Percentiles rank a stretch among this genome's conserved stretches.
phyloP scores from a whole-genome alignment of 2,888 invertebrate species.

The Pseudococcus jackbeardsleyi region DNA sequence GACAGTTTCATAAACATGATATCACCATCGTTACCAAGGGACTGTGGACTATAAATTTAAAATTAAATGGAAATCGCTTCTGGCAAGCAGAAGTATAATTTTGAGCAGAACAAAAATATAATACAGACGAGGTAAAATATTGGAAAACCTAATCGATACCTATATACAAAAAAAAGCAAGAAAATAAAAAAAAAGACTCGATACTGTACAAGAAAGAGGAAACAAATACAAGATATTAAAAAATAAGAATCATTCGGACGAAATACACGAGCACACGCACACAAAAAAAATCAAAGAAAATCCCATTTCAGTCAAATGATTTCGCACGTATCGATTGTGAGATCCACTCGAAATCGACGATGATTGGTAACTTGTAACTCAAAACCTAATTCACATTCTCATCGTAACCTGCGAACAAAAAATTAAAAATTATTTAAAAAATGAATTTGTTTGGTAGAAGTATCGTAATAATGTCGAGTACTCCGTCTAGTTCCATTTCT shows the following conservation, averaged over 20 bases:
- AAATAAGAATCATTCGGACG: conserved; percentile 2
- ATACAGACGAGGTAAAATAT: conserved; percentile 20
- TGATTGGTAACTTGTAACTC: conserved; percentile 45
- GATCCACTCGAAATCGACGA: conserved; percentile 11
- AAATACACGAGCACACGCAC: not conserved
- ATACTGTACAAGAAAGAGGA: conserved; percentile 11
- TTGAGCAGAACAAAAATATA: not conserved
- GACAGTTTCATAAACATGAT: conserved; percentile 39
- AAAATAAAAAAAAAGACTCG: conserved; percentile 29
- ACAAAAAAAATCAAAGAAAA: not conserved
- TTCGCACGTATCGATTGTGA: not conserved
- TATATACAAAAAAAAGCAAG: not conserved
- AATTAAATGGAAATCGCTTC: conserved; percentile 2
- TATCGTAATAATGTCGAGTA: no score
- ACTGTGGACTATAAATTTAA: not conserved
- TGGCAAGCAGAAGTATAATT: not conserved
- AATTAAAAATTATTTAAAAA: not conserved
- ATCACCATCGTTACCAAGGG: not conserved
- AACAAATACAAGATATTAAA: conserved; percentile 12
- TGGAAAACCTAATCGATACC: not conserved
- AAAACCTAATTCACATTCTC: conserved; percentile 47
- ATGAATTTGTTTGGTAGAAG: not conserved
- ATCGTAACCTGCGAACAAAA: conserved; percentile 37
- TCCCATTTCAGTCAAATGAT: conserved; percentile 46
- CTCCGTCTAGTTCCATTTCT: no score